A percentile compares a stretch with the other conserved stretches of the same genome.
These are phyloP conservation scores for Lepilemur septentrionalis DNA, from an alignment of 2,797 vertebrate species.

Conservation along the genomic window DNA sequence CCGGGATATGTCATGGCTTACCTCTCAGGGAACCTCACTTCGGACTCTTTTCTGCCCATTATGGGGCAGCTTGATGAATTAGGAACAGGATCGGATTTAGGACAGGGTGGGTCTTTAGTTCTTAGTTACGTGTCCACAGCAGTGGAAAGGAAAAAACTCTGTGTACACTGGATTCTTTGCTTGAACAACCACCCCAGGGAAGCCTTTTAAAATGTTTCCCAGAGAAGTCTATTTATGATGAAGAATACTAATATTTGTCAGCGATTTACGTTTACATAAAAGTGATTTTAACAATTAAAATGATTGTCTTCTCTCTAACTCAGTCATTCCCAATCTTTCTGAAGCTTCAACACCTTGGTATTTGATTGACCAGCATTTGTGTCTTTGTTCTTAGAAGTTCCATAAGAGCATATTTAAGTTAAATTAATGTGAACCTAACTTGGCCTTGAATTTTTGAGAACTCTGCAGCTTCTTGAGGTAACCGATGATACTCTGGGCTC, in stretches of 20 bases:
- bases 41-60: background rate
- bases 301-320: background rate
- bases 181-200: background rate
- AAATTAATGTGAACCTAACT: background rate
- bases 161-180: background rate
- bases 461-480: background rate
- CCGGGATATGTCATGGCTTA: background rate
- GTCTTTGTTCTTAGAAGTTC: background rate
- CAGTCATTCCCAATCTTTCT: background rate
- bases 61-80: background rate
- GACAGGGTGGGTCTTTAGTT: background rate
- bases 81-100: background rate
- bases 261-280: background rate
- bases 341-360: background rate
- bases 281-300: background rate
- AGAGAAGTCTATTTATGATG: background rate
- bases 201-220: background rate
- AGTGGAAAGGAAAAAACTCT: constrained; percentile 4
- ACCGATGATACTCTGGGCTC: background rate
- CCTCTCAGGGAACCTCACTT: background rate
- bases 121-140: background rate
- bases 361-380: background rate
- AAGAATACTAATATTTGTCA: background rate
- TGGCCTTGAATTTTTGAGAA: background rate
- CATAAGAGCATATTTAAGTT: background rate